Evolutionary conservation across 2,797 vertebrate genomes (phyloP), one percentile per base, ranked within the genome.

Genomic region (Poeciliopsis turneri): DNA sequence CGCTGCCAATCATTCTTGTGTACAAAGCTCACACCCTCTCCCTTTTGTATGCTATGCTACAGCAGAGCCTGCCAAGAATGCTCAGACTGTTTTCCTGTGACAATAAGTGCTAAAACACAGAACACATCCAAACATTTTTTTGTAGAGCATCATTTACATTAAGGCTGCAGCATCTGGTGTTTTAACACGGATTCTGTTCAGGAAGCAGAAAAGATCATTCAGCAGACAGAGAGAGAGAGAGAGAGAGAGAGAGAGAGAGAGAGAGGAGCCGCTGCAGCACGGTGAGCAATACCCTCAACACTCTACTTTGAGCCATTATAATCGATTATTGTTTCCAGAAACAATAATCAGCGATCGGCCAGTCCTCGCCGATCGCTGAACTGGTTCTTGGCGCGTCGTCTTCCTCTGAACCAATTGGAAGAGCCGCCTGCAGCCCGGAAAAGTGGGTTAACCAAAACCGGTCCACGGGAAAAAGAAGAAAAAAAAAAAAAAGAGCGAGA

Each of bases 301-400:
- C 25, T 76, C 78, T 79, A 47, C 84, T 89, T 73, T 85, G 78
- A 87, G 82, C 75, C 92, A 91, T 89, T 88, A 88, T 90, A 89
- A 93, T 89, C 88, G 86, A 93, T 92, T 89, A 82, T 73, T 66
- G 81, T 80, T 85, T 83, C 84, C 76, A 30, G 72, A 78, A 85
- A 86, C 71, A 0, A 69, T 79, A 82, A 81, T 86, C 20, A 70
- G 69, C 30, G 30, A 30, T 30, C 30, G 1, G 72, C 74, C 1
- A 5, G 75, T 47, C 80, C 30, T 72, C 71, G 77, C 61, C 11
- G 20, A 79, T 74, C 46, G 55, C 71, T 73, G 75, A 88, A 90
- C 83, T 87, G 78, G 73, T 74, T 82, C 76, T 77, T 47, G 76
- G 87, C 87, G 70, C 76, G 72, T 7, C 49, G 13, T 84, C 82